Conservation (phyloP, 2,888 invertebrate genomes). For the Autographa gamma region DNA sequence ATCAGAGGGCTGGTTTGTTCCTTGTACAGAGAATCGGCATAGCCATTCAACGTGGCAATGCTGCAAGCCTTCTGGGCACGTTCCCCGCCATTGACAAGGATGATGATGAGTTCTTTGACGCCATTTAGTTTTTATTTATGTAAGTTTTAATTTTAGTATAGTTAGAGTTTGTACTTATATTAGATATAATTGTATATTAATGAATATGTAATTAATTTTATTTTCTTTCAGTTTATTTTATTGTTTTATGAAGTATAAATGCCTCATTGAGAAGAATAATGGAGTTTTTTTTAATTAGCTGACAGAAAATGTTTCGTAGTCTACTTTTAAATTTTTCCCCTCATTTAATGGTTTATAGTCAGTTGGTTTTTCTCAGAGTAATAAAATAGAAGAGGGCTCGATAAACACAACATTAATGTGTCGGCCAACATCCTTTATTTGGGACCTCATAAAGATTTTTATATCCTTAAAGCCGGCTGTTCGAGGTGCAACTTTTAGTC, state of each 20-base stretch:
- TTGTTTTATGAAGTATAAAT: conserved; percentile 17
- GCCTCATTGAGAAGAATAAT: conserved; percentile 29
- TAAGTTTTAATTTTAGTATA: too few species aligned
- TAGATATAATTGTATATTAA: too few species aligned
- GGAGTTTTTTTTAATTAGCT: conserved; percentile 14
- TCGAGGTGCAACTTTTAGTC: conserved; percentile 46
- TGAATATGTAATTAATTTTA: too few species aligned
- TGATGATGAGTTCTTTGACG: too few species aligned
- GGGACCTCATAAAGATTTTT: conserved; percentile 77
- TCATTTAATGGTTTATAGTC: conserved; percentile 67
- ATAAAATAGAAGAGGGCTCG: conserved; percentile 73
- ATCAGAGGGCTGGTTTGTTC: too few species aligned
- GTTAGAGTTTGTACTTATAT: too few species aligned
- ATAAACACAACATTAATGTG: conserved; percentile 73
- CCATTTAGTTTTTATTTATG: too few species aligned
- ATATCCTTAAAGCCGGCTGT: conserved; percentile 67
- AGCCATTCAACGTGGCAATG: too few species aligned
- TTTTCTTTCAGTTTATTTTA: too few species aligned
- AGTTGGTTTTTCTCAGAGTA: conserved; percentile 66
- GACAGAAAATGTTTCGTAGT: conserved; percentile 38
- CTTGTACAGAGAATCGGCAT: too few species aligned
- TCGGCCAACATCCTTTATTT: conserved; percentile 77
- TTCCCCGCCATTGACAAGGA: too few species aligned
- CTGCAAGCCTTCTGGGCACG: too few species aligned
- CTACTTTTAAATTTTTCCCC: conserved; percentile 58